Conservation (phyloP, 2,113 vertebrate species). For the Illadopsis cleaveri region DNA sequence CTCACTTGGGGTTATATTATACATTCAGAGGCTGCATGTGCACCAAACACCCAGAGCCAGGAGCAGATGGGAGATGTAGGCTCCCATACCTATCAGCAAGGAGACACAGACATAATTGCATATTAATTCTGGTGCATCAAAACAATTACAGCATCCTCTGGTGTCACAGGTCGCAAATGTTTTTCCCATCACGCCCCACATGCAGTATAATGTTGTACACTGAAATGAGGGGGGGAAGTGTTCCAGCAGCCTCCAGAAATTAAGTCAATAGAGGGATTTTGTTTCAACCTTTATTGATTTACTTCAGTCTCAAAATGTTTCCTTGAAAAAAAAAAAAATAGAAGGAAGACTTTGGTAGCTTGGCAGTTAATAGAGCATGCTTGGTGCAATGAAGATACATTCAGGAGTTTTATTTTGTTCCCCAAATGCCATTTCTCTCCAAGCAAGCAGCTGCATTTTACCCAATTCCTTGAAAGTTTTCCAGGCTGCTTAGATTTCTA, state of each 20-base stretch:
- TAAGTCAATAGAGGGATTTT: constrained; percentile 31
- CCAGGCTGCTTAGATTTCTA: constrained; percentile 17
- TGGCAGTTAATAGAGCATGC: constrained; percentile 48
- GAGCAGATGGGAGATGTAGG: constrained; percentile 83
- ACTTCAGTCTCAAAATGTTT: constrained; percentile 12
- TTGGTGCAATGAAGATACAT: constrained; percentile 37
- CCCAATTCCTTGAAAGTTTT: not conserved
- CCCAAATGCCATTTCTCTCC: not conserved
- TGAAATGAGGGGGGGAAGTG: not conserved
- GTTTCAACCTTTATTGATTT: constrained; percentile 42
- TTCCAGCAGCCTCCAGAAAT: constrained; percentile 24
- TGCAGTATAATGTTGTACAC: not conserved
- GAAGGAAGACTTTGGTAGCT: not conserved
- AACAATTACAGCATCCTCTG: constrained; percentile 64
- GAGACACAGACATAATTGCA: constrained; percentile 68
- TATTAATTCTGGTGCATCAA: constrained; percentile 73
- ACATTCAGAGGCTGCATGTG: constrained; percentile 74
- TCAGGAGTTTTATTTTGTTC: not conserved
- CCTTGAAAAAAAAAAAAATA: constrained; percentile 1
- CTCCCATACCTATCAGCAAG: constrained; percentile 67
- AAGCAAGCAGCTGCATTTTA: constrained; percentile 28
- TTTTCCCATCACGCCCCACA: not conserved
- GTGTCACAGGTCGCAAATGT: constrained; percentile 63
- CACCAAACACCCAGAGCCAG: constrained; percentile 66
- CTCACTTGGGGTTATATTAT: constrained; percentile 77